Percentiles rank a stretch among this genome's conserved stretches.
Conservation (phyloP, 2,888 invertebrate species). For the Lucinisca nassula region DNA sequence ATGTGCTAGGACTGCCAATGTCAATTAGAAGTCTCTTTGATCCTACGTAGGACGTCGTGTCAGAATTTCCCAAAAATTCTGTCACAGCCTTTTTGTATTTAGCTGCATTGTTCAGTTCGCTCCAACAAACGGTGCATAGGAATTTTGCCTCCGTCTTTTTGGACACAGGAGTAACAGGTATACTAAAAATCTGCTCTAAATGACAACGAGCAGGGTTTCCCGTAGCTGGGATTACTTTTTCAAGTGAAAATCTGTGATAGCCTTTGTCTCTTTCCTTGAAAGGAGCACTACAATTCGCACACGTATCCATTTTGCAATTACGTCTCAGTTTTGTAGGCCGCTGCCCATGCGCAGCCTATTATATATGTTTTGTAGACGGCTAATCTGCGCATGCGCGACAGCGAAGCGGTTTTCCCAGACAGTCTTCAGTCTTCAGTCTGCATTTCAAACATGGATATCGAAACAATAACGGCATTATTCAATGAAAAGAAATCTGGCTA, state of each 20-base stretch:
- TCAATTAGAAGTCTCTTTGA: not conserved
- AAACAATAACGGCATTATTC: not conserved
- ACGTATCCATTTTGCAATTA: conserved; percentile 5
- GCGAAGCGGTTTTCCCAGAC: no score
- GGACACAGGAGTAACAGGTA: conserved; percentile 1
- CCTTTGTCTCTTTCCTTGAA: conserved; percentile 19
- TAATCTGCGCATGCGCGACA: no score
- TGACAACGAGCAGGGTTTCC: not conserved
- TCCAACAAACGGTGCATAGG: conserved; percentile 29
- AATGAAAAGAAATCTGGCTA: conserved; percentile 1
- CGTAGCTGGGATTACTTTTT: not conserved
- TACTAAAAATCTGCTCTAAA: not conserved
- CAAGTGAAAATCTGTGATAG: conserved; percentile 20
- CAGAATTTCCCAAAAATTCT: not conserved
- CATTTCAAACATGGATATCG: not conserved
- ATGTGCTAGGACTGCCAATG: not conserved
- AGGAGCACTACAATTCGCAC: conserved; percentile 8
- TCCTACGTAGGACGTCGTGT: conserved; percentile 13
- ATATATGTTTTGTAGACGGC: no score
- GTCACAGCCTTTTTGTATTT: conserved; percentile 18
- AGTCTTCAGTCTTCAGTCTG: no score
- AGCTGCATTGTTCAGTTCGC: not conserved
- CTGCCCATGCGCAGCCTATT: no score
- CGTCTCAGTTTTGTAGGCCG: no score
- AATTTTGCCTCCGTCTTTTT: conserved; percentile 5